Evolutionary conservation across 2,888 invertebrate genomes (phyloP).

Genomic region (Drosophila anomelani): DNA sequence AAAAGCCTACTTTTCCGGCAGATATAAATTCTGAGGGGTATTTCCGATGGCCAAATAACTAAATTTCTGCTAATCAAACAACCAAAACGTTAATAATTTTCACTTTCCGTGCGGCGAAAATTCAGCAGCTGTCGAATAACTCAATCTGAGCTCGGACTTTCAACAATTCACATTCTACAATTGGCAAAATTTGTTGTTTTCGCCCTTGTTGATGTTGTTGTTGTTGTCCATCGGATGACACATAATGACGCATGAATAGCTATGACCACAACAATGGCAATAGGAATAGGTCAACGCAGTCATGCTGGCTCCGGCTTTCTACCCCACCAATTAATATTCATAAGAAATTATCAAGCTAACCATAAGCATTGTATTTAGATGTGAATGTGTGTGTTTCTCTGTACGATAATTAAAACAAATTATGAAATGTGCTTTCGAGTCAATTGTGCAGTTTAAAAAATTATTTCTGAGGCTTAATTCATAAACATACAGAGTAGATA

Average conservation of each 20-base stretch:
- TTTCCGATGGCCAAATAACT: too few relatives aligned
- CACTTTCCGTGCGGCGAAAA: conserved; percentile 1
- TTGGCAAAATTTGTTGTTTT: conserved; percentile 3
- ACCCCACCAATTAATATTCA: conserved; percentile 69
- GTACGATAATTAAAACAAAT: conserved; percentile 63
- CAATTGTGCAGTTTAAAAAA: conserved; percentile 48
- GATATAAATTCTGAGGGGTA: background rate
- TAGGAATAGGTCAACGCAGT: conserved; percentile 2
- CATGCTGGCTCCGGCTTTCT: conserved; percentile 40
- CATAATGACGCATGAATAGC: conserved; percentile 59
- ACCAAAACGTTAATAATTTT: background rate
- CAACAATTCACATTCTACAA: conserved; percentile 9
- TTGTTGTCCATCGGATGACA: conserved; percentile 54
- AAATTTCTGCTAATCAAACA: background rate
- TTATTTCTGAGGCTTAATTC: background rate
- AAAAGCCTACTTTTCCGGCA: too few relatives aligned
- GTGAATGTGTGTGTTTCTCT: conserved; percentile 2
- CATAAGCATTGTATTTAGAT: conserved; percentile 32
- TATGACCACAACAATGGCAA: conserved; percentile 21
- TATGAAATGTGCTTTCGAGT: conserved; percentile 66
- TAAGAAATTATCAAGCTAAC: conserved; percentile 53
- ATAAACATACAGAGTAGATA: background rate
- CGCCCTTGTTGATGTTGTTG: background rate
- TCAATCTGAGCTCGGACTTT: conserved; percentile 1
- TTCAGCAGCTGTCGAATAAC: conserved; percentile 13